Conservation (phyloP, 2,113 vertebrate species). For the Hystrix cristata region DNA sequence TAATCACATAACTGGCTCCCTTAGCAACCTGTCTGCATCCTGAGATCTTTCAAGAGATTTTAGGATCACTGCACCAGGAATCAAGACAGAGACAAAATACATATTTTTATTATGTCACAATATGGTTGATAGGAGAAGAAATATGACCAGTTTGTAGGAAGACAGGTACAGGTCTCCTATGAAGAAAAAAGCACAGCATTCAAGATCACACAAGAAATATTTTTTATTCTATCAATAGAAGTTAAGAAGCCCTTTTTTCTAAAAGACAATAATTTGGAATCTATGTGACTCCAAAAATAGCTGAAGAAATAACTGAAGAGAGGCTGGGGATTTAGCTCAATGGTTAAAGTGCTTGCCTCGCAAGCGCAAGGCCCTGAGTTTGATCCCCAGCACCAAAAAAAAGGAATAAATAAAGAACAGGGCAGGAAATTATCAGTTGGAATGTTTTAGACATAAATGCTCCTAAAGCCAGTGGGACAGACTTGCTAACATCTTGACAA, state of each 20-base stretch:
- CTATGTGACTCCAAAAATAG: constrained; percentile 4
- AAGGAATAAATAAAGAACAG: neutral
- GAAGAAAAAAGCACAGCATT: neutral
- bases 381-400: no score
- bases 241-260: neutral
- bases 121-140: neutral
- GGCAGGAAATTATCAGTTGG: neutral
- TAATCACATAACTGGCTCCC: neutral
- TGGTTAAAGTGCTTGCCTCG: no score
- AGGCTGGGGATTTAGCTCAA: no score
- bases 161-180: neutral
- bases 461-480: neutral
- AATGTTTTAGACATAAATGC: neutral
- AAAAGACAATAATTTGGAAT: neutral
- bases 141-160: neutral
- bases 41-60: neutral
- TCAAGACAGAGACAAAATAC: neutral
- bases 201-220: neutral
- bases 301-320: neutral
- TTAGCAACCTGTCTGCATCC: neutral
- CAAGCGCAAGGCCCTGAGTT: no score
- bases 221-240: constrained; percentile 16
- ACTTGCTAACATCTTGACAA: constrained; percentile 22
- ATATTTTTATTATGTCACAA: neutral
- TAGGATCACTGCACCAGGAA: neutral